Base-by-base conservation (phyloP, 2,113 vertebrate species). In the Zosterops hypoxanthus region DNA sequence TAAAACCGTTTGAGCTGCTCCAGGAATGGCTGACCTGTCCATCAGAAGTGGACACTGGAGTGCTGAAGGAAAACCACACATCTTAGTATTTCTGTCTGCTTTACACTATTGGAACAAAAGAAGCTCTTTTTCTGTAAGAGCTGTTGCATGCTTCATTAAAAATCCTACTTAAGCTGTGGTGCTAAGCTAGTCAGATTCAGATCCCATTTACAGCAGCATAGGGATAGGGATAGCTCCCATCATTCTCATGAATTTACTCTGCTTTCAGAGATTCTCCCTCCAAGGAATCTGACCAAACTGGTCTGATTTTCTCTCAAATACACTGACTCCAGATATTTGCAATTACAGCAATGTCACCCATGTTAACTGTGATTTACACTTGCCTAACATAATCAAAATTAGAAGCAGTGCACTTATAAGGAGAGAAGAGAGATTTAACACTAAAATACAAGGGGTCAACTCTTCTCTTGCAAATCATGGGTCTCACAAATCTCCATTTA, bases 261-360 rank as follows among this genome's bases (percentile, higher is more conserved):
- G 60, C 34, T 70, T 75, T 83, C n/a, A n/a, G 73, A 92, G 60
- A 64, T n/a, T 55, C 11, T 9, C 4, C 11, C 46, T 61, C n/a
- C 4, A 8, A 86, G 56, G 47, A 68, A 61, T 64, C 71, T 33
- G 69, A 93, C 24, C 4, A 3, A 77, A 73, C 47, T 70, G 29
- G 41, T 88, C 72, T 90, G 57, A 36, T 88, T 93, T 86, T 90
- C 85, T 93, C 64, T 78, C 85, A 82, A n/a, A 75, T 13, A 78
- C 68, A 70, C 56, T 20, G 20, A 41, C 52, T 90, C 59, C 33
- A 82, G 52, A 52, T 66, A 87, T 1, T 2, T 44, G 33, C 56
- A 91, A 56, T 91, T 86, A 73, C 44, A 80, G 26, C 23, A 8
- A 47, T 75, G 56, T 60, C 52, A 60, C 24, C 57, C 33, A n/a